Percentiles rank a stretch among this genome's conserved stretches.
phyloP scores from a whole-genome alignment of 1,140 invertebrate genomes.

The Drosophila willistoni region DNA sequence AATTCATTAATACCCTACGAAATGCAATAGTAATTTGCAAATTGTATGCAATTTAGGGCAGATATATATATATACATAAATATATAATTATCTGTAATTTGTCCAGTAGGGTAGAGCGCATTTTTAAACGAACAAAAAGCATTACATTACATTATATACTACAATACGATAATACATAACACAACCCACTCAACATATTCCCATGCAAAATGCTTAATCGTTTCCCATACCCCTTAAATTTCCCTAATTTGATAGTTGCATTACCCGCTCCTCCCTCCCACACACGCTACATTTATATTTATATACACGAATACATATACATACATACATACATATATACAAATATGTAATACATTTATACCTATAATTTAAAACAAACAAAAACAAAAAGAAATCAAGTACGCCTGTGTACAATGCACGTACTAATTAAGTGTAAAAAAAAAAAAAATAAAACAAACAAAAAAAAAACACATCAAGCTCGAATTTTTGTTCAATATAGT shows the following conservation, averaged over 20 bases:
- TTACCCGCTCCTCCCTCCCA: conserved; percentile 16
- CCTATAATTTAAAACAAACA: conserved; percentile 53
- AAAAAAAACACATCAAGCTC: conserved; percentile 36
- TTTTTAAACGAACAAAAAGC: conserved; percentile 10
- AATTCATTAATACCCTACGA: conserved; percentile 3
- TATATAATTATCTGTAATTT: neutral
- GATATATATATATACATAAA: neutral
- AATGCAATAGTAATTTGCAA: conserved; percentile 8
- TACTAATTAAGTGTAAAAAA: conserved; percentile 64
- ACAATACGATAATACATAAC: conserved; percentile 3
- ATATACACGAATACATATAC: conserved; percentile 51
- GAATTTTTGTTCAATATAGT: conserved; percentile 60
- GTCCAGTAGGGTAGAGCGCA: conserved; percentile 9
- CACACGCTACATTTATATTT: conserved; percentile 45
- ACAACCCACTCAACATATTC: neutral
- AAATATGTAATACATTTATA: conserved; percentile 60
- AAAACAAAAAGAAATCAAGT: conserved; percentile 33
- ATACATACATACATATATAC: conserved; percentile 30
- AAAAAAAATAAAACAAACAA: conserved; percentile 54
- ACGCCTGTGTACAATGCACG: conserved; percentile 49
- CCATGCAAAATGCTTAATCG: conserved; percentile 6
- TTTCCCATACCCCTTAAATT: conserved; percentile 22
- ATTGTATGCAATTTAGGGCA: neutral
- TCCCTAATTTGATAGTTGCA: conserved; percentile 52
- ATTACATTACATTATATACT: conserved; percentile 6